Conservation (phyloP, 2,888 invertebrate species). For the Athripsodes cinereus region DNA sequence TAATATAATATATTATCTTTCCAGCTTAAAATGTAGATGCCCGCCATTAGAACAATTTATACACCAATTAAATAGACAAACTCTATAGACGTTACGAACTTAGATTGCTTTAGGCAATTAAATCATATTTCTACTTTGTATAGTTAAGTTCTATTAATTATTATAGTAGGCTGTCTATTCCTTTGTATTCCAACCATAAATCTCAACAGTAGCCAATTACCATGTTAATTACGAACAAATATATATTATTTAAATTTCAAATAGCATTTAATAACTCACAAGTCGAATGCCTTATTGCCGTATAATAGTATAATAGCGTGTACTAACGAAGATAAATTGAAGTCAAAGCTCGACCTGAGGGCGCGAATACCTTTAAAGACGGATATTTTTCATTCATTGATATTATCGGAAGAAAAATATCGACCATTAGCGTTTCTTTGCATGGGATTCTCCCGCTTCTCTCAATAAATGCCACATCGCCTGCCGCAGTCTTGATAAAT, state of each 20-base stretch:
- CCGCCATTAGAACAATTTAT: too few species aligned
- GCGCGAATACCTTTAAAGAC: not conserved
- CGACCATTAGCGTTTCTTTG: not conserved
- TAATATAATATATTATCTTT: too few species aligned
- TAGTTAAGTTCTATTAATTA: too few species aligned
- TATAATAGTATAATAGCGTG: not conserved
- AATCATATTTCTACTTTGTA: too few species aligned
- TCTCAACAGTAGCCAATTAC: conserved; percentile 1
- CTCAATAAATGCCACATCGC: too few species aligned
- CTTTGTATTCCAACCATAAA: not conserved
- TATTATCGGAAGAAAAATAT: not conserved
- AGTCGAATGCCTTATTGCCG: not conserved
- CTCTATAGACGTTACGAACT: too few species aligned
- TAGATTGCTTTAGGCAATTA: too few species aligned
- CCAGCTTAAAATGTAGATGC: too few species aligned
- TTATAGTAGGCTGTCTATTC: too few species aligned
- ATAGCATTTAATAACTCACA: not conserved
- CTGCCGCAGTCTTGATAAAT: too few species aligned
- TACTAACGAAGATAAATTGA: not conserved
- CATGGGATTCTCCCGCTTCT: not conserved
- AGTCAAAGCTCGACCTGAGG: not conserved
- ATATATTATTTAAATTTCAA: not conserved
- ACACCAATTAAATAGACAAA: too few species aligned
- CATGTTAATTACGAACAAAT: not conserved
- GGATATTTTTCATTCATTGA: not conserved